Evolutionary conservation across 1,140 invertebrate genomes (phyloP).

Genomic region (Triops longicaudatus): DNA sequence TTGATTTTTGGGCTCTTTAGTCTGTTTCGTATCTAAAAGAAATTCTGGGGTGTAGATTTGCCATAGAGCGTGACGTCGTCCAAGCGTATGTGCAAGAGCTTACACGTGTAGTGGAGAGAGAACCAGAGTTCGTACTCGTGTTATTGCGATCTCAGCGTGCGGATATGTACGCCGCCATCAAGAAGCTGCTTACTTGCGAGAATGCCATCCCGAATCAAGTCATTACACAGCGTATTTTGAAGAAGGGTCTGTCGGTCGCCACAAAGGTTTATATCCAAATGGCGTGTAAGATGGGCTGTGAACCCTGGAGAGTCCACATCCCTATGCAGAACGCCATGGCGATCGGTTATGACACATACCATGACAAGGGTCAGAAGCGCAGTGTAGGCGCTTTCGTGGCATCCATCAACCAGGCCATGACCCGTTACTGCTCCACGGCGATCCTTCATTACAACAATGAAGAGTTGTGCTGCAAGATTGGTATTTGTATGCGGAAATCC

Average conservation of each 20-base stretch:
- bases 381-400: slow-evolving; percentile 65
- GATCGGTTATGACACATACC: slow-evolving; percentile 81
- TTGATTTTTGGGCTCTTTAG: no score
- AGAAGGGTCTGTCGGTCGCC: slow-evolving; percentile 40
- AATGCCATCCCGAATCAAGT: slow-evolving; percentile 40
- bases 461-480: slow-evolving; percentile 58
- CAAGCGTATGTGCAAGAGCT: background rate
- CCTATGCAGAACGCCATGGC: slow-evolving; percentile 59
- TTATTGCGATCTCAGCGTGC: slow-evolving; percentile 47
- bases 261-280: slow-evolving; percentile 42
- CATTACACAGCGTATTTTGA: slow-evolving; percentile 32
- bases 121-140: slow-evolving; percentile 55
- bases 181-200: slow-evolving; percentile 50
- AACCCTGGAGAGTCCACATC: slow-evolving; percentile 47
- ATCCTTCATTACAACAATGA: slow-evolving; percentile 58
- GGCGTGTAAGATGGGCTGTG: slow-evolving; percentile 51
- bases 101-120: background rate
- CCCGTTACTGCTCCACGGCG: slow-evolving; percentile 58
- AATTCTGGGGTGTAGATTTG: background rate
- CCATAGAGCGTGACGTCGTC: background rate
- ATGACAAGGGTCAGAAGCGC: slow-evolving; percentile 53
- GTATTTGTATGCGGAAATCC: slow-evolving; percentile 44
- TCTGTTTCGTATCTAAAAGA: no score
- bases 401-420: slow-evolving; percentile 54
- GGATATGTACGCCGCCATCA: slow-evolving; percentile 78